These are phyloP conservation scores for Drosophila kambysellisi DNA, from an alignment of 2,888 invertebrate genomes.

Conservation along the genomic window DNA sequence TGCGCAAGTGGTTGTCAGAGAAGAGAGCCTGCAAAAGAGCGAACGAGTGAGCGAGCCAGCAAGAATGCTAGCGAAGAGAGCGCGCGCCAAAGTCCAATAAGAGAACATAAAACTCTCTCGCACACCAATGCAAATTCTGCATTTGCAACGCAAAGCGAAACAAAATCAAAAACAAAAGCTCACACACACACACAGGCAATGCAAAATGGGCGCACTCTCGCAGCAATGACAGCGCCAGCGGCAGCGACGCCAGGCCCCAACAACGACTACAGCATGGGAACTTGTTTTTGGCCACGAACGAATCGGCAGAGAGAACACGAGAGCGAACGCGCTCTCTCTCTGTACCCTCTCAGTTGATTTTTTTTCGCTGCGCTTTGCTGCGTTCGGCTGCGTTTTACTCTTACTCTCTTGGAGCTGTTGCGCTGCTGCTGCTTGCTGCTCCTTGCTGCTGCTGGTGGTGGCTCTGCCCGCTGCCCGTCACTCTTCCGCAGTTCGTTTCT, in stretches of 20 bases:
- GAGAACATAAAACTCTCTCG: constrained; percentile 17
- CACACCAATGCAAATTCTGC: constrained; percentile 69
- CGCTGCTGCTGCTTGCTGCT: constrained; percentile 53
- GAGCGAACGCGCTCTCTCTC: constrained; percentile 1
- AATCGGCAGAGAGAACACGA: constrained; percentile 6
- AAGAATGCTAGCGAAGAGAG: constrained; percentile 14
- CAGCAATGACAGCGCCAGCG: constrained; percentile 19
- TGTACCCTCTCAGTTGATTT: constrained; percentile 33
- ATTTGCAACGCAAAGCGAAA: constrained; percentile 65
- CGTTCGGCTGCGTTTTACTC: constrained; percentile 59
- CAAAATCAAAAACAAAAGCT: constrained; percentile 47
- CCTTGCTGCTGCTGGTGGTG: constrained; percentile 51
- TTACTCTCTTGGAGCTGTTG: constrained; percentile 60
- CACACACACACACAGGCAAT: constrained; percentile 36
- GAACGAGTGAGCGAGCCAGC: constrained; percentile 14
- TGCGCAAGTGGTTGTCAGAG: constrained; percentile 65
- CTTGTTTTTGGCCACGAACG: constrained; percentile 50
- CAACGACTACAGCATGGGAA: constrained; percentile 39
- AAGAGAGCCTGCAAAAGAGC: background rate
- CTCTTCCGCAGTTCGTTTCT: constrained; percentile 11
- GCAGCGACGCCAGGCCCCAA: constrained; percentile 35
- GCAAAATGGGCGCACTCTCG: constrained; percentile 65
- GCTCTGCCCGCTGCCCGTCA: constrained; percentile 50
- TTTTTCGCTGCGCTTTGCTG: constrained; percentile 66
- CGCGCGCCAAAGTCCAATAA: constrained; percentile 32